Base-by-base conservation (phyloP, 2,113 vertebrate species). In the Phrynosoma platyrhinos region DNA sequence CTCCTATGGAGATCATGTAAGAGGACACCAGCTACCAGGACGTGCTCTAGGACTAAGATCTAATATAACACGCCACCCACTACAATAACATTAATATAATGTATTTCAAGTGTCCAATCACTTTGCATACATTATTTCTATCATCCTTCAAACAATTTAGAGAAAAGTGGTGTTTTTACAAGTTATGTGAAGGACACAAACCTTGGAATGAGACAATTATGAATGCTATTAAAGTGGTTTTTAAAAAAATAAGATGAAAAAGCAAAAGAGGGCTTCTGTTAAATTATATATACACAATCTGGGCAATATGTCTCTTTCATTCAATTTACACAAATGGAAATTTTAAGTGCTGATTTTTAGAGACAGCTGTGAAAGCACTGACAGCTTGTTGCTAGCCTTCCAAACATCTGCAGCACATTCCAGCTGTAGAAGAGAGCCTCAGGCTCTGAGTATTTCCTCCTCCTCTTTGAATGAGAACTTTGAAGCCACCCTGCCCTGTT, bases 391-490 rank as follows among this genome's bases (percentile, higher is more conserved):
- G 13, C 69, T 30, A 76, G 55, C 18, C 40, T 82, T 13, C 42
- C 8, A 74, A 40, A 58, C 52, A 42, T 77, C 21, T 87, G 85
- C 78, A 80, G 13, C 23, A 80, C 36, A 66, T 88, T 76, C 55
- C 58, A 52, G 30, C 9, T 64, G 30, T 16, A 27, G 21, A 6
- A 52, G 68, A 66, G 20, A 87, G 53, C 36, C 72, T 30, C 27
- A 27, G 83, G 40, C 14, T 27, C 40, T 32, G 32, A 18, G 18
- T 8, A 66, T 75, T 75, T 75, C 69, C 75, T 87, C 9, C 55
- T 88, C 71, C 40, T 76, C 71, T 40, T 12, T 36, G 36, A 36
- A 36, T 36, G 36, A 36, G 36, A 74, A 9, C 72, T 87, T 75
- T 69, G 21, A 69, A 53, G 42, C 76, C 13, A 71, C 10, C 27